Evolutionary conservation across 2,113 vertebrate genomes (phyloP).

Genomic region (Ammospiza nelsoni): DNA sequence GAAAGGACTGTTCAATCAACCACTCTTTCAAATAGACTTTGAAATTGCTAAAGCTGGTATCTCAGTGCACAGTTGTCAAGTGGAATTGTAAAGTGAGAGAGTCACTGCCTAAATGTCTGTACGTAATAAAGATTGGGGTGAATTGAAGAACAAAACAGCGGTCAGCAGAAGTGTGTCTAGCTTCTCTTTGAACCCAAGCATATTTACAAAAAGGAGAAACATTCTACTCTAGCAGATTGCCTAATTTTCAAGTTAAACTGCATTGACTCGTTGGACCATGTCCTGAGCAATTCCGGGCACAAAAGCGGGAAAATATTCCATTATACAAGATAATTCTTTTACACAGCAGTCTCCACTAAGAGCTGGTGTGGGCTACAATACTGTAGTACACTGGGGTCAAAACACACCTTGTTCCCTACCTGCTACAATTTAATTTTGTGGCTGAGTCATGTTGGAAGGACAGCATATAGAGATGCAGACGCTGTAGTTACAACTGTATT

Average conservation of each 20-base stretch:
- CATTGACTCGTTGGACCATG: not conserved
- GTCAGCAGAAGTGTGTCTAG: not conserved
- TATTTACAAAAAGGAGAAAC: not conserved
- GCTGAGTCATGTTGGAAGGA: not conserved
- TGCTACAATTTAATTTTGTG: not conserved
- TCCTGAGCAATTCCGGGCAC: not conserved
- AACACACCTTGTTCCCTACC: not conserved
- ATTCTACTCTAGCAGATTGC: not conserved
- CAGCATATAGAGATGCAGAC: not conserved
- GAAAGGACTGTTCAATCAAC: constrained; percentile 42
- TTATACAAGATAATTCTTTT: not conserved
- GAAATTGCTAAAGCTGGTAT: constrained; percentile 38
- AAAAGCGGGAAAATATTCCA: not conserved
- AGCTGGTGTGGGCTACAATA: not conserved
- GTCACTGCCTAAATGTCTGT: not conserved
- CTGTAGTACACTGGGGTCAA: not conserved
- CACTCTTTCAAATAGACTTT: constrained; percentile 14
- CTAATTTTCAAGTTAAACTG: not conserved
- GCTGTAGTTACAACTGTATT: not conserved
- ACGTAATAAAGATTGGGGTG: not conserved
- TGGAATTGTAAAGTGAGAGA: not conserved
- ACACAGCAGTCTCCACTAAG: not conserved
- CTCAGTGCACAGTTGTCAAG: not conserved
- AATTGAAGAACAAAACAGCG: not conserved
- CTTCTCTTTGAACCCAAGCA: not conserved